These are phyloP conservation scores for Neomorphus geoffroyi DNA, from an alignment of 2,797 vertebrate genomes.

Conservation along the genomic window DNA sequence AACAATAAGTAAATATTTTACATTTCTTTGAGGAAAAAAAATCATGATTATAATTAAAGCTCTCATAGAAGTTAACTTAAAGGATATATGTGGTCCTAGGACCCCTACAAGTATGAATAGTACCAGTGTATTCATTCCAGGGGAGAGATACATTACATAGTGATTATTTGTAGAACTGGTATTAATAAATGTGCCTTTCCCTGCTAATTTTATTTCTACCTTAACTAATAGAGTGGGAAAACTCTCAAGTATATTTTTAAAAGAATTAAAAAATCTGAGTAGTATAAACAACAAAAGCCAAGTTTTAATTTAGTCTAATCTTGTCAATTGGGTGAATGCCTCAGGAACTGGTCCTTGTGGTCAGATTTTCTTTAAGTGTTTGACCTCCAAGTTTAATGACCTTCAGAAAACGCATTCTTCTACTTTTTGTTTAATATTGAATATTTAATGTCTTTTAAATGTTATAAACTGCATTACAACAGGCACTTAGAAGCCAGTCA, in stretches of 20 bases:
- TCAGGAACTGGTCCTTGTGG: neutral
- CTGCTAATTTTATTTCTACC: conserved; percentile 18
- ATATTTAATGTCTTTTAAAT: neutral
- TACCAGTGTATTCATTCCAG: neutral
- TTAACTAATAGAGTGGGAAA: conserved; percentile 2
- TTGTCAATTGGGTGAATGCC: neutral
- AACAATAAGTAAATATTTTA: neutral
- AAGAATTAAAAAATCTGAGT: conserved; percentile 4
- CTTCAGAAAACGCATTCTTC: neutral
- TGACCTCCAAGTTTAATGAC: neutral
- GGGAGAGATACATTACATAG: neutral
- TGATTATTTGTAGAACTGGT: conserved; percentile 53
- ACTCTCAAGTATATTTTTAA: neutral
- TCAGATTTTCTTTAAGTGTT: neutral
- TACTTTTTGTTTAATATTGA: neutral
- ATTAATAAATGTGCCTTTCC: conserved; percentile 35
- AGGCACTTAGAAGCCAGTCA: conserved; percentile 8
- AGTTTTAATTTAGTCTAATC: conserved; percentile 4
- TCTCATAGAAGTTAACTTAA: neutral
- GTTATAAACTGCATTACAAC: neutral
- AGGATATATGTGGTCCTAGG: neutral
- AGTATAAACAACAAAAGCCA: neutral
- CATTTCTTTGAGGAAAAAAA: neutral
- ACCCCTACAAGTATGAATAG: neutral
- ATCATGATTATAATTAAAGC: conserved; percentile 8